Base-by-base conservation (phyloP, 2,113 vertebrate species). In the Columbina picui region DNA sequence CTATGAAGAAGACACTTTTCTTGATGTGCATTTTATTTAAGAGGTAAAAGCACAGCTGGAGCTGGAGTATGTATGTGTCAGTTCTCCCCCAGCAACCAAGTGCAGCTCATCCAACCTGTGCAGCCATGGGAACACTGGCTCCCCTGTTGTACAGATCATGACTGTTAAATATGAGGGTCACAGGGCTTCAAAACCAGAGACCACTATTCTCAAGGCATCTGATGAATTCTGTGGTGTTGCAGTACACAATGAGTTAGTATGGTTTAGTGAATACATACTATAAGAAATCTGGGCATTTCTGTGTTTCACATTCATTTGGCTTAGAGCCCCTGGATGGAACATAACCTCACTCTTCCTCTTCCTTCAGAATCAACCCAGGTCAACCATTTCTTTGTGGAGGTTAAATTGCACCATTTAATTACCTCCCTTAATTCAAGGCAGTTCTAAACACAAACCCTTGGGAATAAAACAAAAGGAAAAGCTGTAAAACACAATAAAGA, bases 221-320 rank as follows among this genome's bases (percentile, higher is more conserved):
- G 82, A 90, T 80, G 39, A 55, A 47, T 86, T 70, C 65, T 64
- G 50, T 88, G 77, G 71, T 95, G 43, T 38, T 95, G 75, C 67
- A 91, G 59, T 50, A 47, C 87, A 91, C 89, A 97, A 36, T 81
- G 79, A 75, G 73, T 83, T 95, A 95, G 87, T 92, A 69, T 90
- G 89, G 82, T 50, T 77, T 93, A 70, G 81, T 88, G 91, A 93
- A 84, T 64, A 65, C 41, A 65, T 7, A 32, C 88, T 95, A 55
- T 71, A 93, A 93, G 64, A 93, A 95, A 84, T 94, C 91, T 95
- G 91, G 94, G 93, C 93, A 92, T 60, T 92, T 77, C 89, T 97
- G 94, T 88, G 92, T 95, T 73, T 93, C 71, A 86, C 13, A 95
- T 96, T 81, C 84, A 5, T 73, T 90, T 97, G 91, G 90, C 94